These are phyloP conservation scores for Reticulitermes speratus DNA, from an alignment of 1,140 invertebrate species.

Conservation along the genomic window DNA sequence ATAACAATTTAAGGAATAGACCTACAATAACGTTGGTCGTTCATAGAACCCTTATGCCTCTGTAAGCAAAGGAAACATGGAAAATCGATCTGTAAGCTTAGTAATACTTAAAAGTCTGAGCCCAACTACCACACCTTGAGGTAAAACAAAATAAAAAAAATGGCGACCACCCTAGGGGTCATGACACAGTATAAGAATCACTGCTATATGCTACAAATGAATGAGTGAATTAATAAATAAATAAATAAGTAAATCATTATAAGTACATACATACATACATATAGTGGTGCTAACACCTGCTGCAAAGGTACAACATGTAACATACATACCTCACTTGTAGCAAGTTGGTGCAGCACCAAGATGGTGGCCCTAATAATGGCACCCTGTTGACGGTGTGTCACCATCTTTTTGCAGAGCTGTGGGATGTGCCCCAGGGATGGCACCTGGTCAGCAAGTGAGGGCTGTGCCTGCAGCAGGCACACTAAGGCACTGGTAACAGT, in stretches of 20 bases:
- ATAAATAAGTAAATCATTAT: no score
- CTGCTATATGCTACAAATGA: background rate
- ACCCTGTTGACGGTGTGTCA: slow-evolving; percentile 56
- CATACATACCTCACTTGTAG: slow-evolving; percentile 71
- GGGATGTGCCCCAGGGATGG: slow-evolving; percentile 94
- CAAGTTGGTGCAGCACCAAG: slow-evolving; percentile 81
- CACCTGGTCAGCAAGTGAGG: slow-evolving; percentile 83
- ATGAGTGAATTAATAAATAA: background rate
- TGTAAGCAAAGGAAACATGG: no score
- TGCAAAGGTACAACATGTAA: background rate
- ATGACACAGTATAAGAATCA: no score
- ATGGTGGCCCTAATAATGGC: slow-evolving; percentile 75
- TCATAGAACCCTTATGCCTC: no score
- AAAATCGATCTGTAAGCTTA: no score
- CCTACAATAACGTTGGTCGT: no score
- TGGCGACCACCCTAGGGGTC: no score
- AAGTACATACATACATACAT: background rate
- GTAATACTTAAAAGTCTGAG: no score
- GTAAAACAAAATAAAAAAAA: no score
- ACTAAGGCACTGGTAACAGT: slow-evolving; percentile 81
- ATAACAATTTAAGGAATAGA: no score
- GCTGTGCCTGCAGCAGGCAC: slow-evolving; percentile 79
- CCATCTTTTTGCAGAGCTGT: slow-evolving; percentile 78
- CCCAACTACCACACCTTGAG: no score
- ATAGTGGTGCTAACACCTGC: background rate